phyloP scores from a whole-genome alignment of 2,797 vertebrate species.

The Oceanodroma leucorhoa region DNA sequence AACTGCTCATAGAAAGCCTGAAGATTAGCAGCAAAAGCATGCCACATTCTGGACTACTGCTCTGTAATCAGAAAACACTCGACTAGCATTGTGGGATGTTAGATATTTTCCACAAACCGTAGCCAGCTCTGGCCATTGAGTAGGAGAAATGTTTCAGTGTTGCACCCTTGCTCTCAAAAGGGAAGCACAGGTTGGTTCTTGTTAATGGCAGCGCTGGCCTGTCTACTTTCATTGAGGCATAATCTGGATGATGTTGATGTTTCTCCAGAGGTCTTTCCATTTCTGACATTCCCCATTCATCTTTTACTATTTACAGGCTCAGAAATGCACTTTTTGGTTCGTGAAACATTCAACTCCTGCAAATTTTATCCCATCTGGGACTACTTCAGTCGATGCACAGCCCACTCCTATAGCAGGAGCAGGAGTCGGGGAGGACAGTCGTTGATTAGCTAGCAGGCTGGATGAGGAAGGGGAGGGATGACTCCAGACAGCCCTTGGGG shows the following conservation, averaged over 20 bases:
- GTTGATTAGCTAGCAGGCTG: not conserved
- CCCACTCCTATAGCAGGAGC: not conserved
- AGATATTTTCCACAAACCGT: not conserved
- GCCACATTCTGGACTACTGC: too few species aligned
- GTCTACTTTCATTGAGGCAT: not conserved
- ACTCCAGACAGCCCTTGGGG: not conserved
- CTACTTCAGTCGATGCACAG: not conserved
- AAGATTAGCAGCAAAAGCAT: not conserved
- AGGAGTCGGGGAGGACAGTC: accelerated
- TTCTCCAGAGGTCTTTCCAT: not conserved
- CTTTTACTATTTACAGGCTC: not conserved
- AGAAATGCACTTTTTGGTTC: not conserved
- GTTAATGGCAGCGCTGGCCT: not conserved
- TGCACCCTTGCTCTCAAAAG: not conserved
- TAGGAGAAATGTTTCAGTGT: not conserved
- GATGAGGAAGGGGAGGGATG: not conserved
- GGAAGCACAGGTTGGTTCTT: not conserved
- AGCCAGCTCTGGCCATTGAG: accelerated
- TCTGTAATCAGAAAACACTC: not conserved
- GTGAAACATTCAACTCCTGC: not conserved
- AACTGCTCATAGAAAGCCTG: not conserved
- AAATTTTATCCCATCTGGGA: not conserved
- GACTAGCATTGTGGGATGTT: not conserved
- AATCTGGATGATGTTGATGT: not conserved
- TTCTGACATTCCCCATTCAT: not conserved